Evolutionary conservation across 2,797 vertebrate species (phyloP), one percentile per base, ranked within the genome.

Genomic region (Somateria mollissima): DNA sequence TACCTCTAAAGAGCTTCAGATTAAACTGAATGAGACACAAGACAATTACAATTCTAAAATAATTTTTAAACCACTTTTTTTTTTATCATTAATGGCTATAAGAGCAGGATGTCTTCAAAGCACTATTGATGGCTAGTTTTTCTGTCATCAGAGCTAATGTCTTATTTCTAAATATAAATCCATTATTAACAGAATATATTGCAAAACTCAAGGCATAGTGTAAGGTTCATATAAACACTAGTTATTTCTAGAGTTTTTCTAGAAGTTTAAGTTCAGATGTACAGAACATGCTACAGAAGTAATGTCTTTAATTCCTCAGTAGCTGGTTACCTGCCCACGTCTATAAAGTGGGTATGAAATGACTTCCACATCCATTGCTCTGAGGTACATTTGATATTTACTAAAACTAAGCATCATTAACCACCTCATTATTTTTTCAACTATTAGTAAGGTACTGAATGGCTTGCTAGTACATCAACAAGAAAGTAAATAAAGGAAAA

Each of bases 211-310:
- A 43, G 90, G 66, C 78, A 79, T 34, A 74, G 34, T 5, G 8
- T 39, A 67, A 74, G 21, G 53, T 87, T 84, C 75, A 61, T 5
- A 72, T 27, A 74, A 85, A 89, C 30, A 36, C 30, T 67, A 0
- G 41, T 53, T 80, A 62, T 72, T 77, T 89, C 32, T 69, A 58
- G 37, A 57, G 21, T 41, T 62, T 74, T 20, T 65, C 51, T 32
- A 18, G n/a, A 76, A 19, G 51, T 76, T 91, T 62, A 57, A 67
- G 80, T 49, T 89, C 67, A 89, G 64, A 64, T 73, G 54, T 67
- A 76, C 73, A 90, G 64, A 20, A 49, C 53, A 43, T 67, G 90
- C 86, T 94, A 61, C 71, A 92, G 57, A 90, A 92, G 90, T 72
- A 83, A 80, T 2, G 1, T 36, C 71, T 82, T 61, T 65, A 74